phyloP scores from a whole-genome alignment of 2,113 vertebrate genomes.

The Diadophis punctatus region DNA sequence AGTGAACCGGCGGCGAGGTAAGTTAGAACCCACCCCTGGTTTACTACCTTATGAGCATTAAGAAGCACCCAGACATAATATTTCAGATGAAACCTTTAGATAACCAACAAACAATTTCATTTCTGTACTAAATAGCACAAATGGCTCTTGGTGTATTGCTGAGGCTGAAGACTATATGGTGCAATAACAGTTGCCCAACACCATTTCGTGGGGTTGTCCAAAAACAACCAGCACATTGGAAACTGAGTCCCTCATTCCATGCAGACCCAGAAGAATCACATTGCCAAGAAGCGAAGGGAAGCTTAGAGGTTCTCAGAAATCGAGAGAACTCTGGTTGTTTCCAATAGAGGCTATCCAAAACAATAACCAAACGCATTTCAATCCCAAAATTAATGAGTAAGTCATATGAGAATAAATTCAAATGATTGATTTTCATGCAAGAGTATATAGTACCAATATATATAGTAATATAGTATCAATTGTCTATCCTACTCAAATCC shows the following conservation, averaged over 20 bases:
- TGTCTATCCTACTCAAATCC: neutral
- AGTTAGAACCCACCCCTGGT: no score
- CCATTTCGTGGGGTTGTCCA: neutral
- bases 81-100: neutral
- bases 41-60: neutral
- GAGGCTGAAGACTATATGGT: neutral
- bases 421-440: neutral
- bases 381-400: no score
- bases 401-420: neutral
- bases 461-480: neutral
- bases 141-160: no score
- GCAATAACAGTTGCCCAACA: neutral
- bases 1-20: no score
- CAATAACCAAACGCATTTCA: neutral
- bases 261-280: neutral
- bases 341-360: neutral
- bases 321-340: neutral
- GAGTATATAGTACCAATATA: neutral
- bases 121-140: neutral
- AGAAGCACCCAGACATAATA: neutral
- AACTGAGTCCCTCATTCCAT: neutral
- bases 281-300: neutral
- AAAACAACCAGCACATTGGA: neutral
- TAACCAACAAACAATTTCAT: neutral
- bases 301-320: neutral